Conservation (phyloP, 2,113 vertebrate species). For the Ahaetulla prasina region DNA sequence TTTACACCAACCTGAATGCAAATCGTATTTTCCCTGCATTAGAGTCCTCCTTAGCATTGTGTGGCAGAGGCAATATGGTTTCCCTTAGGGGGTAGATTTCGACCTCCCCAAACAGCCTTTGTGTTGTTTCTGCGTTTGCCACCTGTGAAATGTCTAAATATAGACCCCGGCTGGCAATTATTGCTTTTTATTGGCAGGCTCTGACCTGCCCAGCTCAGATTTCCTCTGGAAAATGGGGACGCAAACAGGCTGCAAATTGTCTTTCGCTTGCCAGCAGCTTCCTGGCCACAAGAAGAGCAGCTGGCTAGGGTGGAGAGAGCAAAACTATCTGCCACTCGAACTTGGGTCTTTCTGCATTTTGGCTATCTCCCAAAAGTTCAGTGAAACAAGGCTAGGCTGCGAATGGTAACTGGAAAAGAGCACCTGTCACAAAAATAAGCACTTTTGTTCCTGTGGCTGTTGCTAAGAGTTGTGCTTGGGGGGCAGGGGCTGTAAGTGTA, state of each 20-base stretch:
- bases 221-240: slow-evolving; percentile 21
- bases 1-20: background rate
- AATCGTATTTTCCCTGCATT: background rate
- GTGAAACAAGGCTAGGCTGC: background rate
- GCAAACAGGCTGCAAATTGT: slow-evolving; percentile 6
- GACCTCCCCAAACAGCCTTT: slow-evolving; percentile 1
- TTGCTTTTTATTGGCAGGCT: slow-evolving; percentile 21
- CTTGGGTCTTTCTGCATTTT: background rate
- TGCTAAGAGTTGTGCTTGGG: background rate
- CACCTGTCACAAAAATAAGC: slow-evolving; percentile 4
- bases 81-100: background rate
- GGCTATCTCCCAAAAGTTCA: background rate
- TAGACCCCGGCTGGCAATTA: slow-evolving; percentile 6
- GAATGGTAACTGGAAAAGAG: background rate
- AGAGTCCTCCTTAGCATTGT: background rate
- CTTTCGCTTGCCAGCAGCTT: background rate
- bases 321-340: slow-evolving; percentile 5
- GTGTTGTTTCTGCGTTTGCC: background rate
- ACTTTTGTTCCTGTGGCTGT: background rate
- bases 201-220: slow-evolving; percentile 4
- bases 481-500: background rate
- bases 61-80: background rate
- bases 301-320: background rate
- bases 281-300: slow-evolving; percentile 12
- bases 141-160: slow-evolving; percentile 24